Percentiles rank a stretch among this genome's conserved stretches.
These are phyloP conservation scores for Drosophila macrospina DNA, from an alignment of 2,888 invertebrate species.

Conservation along the genomic window DNA sequence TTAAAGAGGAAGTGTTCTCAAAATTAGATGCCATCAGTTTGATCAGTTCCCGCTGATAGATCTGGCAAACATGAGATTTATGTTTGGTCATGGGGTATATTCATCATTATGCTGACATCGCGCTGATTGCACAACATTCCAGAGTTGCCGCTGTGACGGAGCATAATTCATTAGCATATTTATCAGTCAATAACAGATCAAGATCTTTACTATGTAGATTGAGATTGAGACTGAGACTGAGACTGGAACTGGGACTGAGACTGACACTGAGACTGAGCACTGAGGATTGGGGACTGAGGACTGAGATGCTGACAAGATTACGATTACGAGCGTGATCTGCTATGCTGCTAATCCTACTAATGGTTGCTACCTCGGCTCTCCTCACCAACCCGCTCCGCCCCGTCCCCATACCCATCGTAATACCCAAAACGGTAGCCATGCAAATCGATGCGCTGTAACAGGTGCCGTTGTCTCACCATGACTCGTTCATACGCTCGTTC, in stretches of 20 bases:
- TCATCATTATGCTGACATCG: constrained; percentile 31
- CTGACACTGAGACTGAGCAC: constrained; percentile 30
- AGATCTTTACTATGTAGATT: neutral
- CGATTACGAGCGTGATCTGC: constrained; percentile 37
- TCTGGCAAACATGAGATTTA: constrained; percentile 12
- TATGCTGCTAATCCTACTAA: constrained; percentile 32
- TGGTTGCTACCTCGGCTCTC: neutral
- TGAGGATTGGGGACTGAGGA: too few species aligned
- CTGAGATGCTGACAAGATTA: constrained; percentile 52
- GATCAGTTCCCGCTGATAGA: constrained; percentile 14
- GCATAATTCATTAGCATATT: constrained; percentile 59
- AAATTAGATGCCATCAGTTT: constrained; percentile 9
- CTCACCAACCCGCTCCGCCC: neutral
- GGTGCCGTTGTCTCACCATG: constrained; percentile 70
- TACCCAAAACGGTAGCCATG: constrained; percentile 60
- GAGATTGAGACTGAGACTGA: neutral
- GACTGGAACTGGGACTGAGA: neutral
- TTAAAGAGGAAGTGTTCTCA: constrained; percentile 1
- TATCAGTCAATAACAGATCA: constrained; percentile 55
- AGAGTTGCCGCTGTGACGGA: constrained; percentile 33
- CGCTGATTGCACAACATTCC: constrained; percentile 50
- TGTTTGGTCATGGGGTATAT: constrained; percentile 9
- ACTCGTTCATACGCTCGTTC: constrained; percentile 4
- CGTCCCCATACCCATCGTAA: constrained; percentile 8
- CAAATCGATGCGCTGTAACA: constrained; percentile 65